Evolutionary conservation across 1,140 invertebrate genomes (phyloP).

Genomic region (Anoplophora glabripennis): DNA sequence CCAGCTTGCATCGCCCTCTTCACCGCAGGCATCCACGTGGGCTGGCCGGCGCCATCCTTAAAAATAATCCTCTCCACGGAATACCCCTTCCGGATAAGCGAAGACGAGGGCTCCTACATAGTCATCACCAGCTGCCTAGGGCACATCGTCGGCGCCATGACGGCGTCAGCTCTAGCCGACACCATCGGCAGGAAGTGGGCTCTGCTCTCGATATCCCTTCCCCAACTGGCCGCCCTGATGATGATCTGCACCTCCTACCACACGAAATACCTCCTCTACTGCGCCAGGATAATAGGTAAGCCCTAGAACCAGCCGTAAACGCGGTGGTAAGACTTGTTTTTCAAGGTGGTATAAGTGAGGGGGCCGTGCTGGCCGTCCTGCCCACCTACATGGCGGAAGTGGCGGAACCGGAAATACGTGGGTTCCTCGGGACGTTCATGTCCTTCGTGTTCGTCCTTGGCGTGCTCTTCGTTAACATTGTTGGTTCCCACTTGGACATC

Average conservation of each 20-base stretch:
- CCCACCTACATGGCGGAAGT: conserved; percentile 57
- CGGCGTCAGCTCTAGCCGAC: conserved; percentile 67
- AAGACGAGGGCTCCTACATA: conserved; percentile 39
- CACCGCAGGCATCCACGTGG: conserved; percentile 49
- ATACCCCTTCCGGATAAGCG: conserved; percentile 28
- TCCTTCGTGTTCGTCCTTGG: conserved; percentile 50
- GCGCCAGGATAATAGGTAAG: conserved; percentile 54
- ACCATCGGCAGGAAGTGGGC: conserved; percentile 58
- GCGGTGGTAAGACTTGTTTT: neutral
- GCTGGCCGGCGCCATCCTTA: conserved; percentile 54
- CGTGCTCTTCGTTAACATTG: conserved; percentile 51
- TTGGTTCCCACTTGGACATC: conserved; percentile 54
- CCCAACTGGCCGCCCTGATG: conserved; percentile 50
- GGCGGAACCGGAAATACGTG: conserved; percentile 55
- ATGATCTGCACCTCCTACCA: conserved; percentile 50
- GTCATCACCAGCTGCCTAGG: conserved; percentile 53
- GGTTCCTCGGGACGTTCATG: conserved; percentile 57
- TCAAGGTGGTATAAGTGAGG: conserved; percentile 28
- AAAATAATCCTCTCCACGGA: conserved; percentile 44
- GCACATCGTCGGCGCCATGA: conserved; percentile 74
- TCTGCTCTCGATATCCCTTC: conserved; percentile 54
- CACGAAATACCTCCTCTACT: conserved; percentile 43
- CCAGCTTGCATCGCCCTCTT: conserved; percentile 24
- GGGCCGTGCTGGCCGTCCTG: conserved; percentile 53
- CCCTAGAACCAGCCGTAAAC: conserved; percentile 39